Conservation (phyloP, 2,888 invertebrate genomes). For the Ptycholaimellus sp. region DNA sequence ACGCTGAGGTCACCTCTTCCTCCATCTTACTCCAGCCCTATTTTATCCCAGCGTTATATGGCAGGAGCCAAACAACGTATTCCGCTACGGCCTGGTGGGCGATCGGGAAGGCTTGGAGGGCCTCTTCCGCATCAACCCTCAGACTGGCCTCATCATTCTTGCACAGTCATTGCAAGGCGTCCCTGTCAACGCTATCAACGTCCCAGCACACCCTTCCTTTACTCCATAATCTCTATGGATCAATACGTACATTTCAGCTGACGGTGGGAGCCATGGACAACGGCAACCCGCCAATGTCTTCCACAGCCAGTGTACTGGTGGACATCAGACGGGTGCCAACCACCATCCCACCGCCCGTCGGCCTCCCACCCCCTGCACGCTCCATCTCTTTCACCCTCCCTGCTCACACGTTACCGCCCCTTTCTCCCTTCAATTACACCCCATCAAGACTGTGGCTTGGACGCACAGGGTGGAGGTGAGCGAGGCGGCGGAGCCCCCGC, state of each 20-base stretch:
- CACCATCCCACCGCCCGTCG: background rate
- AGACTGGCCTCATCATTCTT: conserved; percentile 69
- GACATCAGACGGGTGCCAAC: no score
- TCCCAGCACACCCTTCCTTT: no score
- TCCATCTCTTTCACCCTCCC: background rate
- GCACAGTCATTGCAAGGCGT: conserved; percentile 64
- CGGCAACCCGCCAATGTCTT: conserved; percentile 57
- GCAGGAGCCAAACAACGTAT: conserved; percentile 21
- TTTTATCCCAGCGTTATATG: background rate
- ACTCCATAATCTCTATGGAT: no score
- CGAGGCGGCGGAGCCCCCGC: conserved; percentile 19
- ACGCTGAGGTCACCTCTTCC: conserved; percentile 13
- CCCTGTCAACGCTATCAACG: background rate
- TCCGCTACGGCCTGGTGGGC: conserved; percentile 16
- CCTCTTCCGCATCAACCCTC: conserved; percentile 71
- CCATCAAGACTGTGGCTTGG: background rate
- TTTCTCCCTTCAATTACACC: background rate
- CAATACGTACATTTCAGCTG: no score
- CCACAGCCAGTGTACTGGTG: conserved; percentile 48
- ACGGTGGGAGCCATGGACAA: conserved; percentile 61
- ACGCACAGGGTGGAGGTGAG: no score
- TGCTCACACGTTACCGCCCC: background rate
- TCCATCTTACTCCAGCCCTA: background rate
- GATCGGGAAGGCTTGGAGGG: conserved; percentile 23
- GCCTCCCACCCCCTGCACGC: background rate